phyloP scores from a whole-genome alignment of 1,140 invertebrate species.

The Oppia nitens region DNA sequence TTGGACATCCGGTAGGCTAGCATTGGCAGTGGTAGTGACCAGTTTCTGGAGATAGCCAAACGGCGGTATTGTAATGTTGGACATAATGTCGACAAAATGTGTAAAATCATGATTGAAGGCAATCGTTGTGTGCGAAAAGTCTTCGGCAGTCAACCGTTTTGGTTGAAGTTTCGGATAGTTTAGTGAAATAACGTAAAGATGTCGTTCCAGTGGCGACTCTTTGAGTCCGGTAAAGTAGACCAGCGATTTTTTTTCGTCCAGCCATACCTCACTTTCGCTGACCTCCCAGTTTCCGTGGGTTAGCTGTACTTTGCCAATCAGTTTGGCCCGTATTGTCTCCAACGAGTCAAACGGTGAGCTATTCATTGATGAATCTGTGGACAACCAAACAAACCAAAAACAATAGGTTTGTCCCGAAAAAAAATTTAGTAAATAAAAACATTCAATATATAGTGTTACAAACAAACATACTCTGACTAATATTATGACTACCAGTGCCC shows the following conservation, averaged over 20 bases:
- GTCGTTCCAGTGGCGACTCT: slow-evolving; percentile 33
- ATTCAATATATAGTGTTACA: no score
- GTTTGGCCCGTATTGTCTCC: neutral
- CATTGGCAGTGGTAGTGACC: neutral
- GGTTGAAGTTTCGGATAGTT: neutral
- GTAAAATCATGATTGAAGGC: slow-evolving; percentile 9
- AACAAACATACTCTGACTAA: no score
- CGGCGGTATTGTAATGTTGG: slow-evolving; percentile 42
- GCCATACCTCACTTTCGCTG: slow-evolving; percentile 28
- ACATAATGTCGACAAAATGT: slow-evolving; percentile 66
- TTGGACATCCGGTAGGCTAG: neutral
- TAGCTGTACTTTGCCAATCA: slow-evolving; percentile 18
- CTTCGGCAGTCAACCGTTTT: slow-evolving; percentile 11
- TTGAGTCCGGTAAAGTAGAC: slow-evolving; percentile 34
- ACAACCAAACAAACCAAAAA: neutral
- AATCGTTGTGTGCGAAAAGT: slow-evolving; percentile 11
- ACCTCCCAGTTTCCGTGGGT: slow-evolving; percentile 34
- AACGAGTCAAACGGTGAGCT: neutral
- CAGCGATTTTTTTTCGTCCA: slow-evolving; percentile 29
- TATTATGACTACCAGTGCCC: no score
- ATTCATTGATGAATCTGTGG: neutral
- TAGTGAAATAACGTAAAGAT: slow-evolving; percentile 28
- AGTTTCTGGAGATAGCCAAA: slow-evolving; percentile 19
- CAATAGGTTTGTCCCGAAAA: neutral
- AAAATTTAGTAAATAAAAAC: no score